Conservation (phyloP, 2,888 invertebrate genomes). For the Ophraella communa region DNA sequence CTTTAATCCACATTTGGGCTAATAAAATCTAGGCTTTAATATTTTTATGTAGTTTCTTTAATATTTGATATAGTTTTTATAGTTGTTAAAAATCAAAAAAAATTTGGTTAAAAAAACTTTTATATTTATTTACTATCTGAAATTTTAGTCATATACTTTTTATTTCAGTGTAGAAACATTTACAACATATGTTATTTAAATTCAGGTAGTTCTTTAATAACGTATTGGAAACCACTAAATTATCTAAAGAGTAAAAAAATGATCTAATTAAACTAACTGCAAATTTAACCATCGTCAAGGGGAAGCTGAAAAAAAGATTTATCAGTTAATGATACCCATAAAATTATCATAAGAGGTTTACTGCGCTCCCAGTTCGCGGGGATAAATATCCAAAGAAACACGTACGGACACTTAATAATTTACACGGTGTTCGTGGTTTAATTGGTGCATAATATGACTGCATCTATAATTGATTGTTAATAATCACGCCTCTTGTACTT, state of each 20-base stretch:
- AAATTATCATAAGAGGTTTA: slow-evolving; percentile 25
- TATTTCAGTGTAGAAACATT: no score
- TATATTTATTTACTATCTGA: no score
- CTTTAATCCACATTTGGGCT: no score
- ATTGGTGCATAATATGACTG: slow-evolving; percentile 30
- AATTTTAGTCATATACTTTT: no score
- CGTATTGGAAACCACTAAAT: background rate
- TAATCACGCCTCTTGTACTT: slow-evolving; percentile 25
- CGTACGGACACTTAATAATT: slow-evolving; percentile 25
- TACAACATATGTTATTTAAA: no score
- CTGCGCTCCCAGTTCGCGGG: slow-evolving; percentile 17
- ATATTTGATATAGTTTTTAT: no score
- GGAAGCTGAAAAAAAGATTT: slow-evolving; percentile 9
- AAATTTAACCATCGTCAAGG: slow-evolving; percentile 3
- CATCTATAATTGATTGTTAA: slow-evolving; percentile 29
- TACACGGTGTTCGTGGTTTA: slow-evolving; percentile 30
- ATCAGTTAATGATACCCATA: slow-evolving; percentile 23
- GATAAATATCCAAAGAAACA: slow-evolving; percentile 7
- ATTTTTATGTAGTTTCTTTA: no score
- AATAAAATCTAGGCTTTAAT: no score
- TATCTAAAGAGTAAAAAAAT: background rate
- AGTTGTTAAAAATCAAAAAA: no score
- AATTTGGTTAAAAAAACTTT: no score
- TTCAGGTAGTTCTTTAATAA: background rate
- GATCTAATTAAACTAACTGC: slow-evolving; percentile 2